Percentiles rank a stretch among this genome's conserved stretches.
These are phyloP conservation scores for Diachasmimorpha longicaudata DNA, from an alignment of 1,140 invertebrate genomes.

Conservation along the genomic window DNA sequence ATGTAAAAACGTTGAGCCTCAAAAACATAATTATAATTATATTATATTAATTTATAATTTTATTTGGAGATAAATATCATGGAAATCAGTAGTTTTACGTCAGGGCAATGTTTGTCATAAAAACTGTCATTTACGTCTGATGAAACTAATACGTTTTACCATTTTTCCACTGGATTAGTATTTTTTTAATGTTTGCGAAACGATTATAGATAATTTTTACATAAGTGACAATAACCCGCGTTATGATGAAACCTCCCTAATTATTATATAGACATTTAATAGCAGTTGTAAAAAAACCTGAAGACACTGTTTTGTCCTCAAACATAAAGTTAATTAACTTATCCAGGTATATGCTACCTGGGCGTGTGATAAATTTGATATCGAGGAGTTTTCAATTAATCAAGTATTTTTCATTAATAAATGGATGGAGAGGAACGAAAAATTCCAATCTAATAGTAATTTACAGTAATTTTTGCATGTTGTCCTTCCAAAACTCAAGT, in stretches of 20 bases:
- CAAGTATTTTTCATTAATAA: constrained; percentile 10
- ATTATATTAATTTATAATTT: too few species aligned
- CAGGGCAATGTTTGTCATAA: too few species aligned
- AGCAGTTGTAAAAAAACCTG: not conserved
- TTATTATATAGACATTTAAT: constrained; percentile 4
- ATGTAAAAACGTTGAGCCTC: too few species aligned
- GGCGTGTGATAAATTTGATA: constrained; percentile 16
- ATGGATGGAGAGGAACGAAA: not conserved
- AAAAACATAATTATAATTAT: too few species aligned
- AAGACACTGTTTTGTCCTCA: not conserved
- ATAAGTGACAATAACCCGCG: constrained; percentile 29
- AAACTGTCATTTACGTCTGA: too few species aligned
- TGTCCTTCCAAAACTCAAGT: not conserved
- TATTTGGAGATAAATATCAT: too few species aligned
- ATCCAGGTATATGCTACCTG: not conserved
- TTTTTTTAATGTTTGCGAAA: not conserved
- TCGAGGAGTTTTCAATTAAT: not conserved
- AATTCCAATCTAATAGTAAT: not conserved
- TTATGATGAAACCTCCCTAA: not conserved
- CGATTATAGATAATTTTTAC: not conserved
- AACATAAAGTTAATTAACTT: not conserved
- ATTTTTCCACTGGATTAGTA: not conserved
- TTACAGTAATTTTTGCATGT: constrained; percentile 23
- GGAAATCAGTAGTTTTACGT: too few species aligned
- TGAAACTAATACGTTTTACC: too few species aligned